phyloP scores from a whole-genome alignment of 2,113 vertebrate species.

The Chinchilla lanigera region DNA sequence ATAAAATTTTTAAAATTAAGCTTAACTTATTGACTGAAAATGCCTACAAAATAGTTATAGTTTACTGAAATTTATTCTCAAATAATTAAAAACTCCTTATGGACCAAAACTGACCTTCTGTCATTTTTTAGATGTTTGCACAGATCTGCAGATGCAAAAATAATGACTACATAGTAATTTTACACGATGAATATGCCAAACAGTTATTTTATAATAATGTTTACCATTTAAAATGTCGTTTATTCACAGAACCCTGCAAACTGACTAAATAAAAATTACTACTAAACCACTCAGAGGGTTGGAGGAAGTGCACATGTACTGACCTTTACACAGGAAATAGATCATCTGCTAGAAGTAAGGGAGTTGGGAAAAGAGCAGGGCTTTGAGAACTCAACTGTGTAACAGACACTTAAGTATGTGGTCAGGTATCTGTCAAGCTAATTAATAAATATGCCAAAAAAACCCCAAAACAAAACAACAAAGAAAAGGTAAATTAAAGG shows the following conservation, averaged over 20 bases:
- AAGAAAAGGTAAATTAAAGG: no score
- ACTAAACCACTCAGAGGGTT: not conserved
- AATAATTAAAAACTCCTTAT: slow-evolving; percentile 24
- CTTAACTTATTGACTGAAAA: slow-evolving; percentile 46
- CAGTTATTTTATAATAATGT: not conserved
- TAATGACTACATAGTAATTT: slow-evolving; percentile 55
- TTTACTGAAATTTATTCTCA: slow-evolving; percentile 49
- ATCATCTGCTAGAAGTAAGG: not conserved
- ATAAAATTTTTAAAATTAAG: slow-evolving; percentile 11
- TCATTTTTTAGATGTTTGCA: not conserved
- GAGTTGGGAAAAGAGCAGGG: not conserved
- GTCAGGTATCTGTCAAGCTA: not conserved
- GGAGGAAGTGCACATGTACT: not conserved
- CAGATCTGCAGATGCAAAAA: not conserved
- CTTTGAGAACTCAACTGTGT: slow-evolving; percentile 5
- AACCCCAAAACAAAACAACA: no score
- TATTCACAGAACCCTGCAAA: slow-evolving; percentile 15
- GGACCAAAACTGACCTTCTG: not conserved
- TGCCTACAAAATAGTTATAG: not conserved
- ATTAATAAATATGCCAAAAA: not conserved
- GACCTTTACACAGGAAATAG: not conserved
- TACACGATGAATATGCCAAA: not conserved
- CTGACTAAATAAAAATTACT: not conserved
- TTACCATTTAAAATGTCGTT: slow-evolving; percentile 18
- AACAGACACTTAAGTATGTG: not conserved